Conservation (phyloP, 2,797 vertebrate species). For the Crocodylus rhombifer region DNA sequence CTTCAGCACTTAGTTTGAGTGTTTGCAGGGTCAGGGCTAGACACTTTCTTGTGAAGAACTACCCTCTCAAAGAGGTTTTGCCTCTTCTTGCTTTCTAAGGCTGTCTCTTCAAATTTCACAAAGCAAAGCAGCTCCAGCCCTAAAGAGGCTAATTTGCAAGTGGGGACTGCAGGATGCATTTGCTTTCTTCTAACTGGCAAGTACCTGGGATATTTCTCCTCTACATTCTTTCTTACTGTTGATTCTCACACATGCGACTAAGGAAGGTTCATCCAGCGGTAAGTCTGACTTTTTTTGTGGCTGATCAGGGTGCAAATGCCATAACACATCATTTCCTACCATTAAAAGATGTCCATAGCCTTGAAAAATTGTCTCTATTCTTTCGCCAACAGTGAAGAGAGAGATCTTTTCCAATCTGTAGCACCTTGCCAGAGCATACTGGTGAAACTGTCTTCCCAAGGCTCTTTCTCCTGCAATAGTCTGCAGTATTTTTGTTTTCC, state of each 20-base stretch:
- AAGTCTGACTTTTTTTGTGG: conserved; percentile 47
- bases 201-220: conserved; percentile 31
- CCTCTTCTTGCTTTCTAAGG: conserved; percentile 38
- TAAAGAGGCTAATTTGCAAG: conserved; percentile 46
- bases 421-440: conserved; percentile 4
- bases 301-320: conserved; percentile 33
- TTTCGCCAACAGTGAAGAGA: conserved; percentile 21
- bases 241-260: neutral
- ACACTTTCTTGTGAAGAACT: conserved; percentile 36
- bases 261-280: conserved; percentile 38
- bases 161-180: conserved; percentile 46
- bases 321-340: conserved; percentile 6
- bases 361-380: conserved; percentile 56
- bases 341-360: conserved; percentile 29
- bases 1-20: conserved; percentile 31
- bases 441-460: neutral
- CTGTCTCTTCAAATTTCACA: conserved; percentile 66
- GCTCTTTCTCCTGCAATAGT: neutral
- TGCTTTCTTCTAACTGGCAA: conserved; percentile 19
- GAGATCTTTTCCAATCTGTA: conserved; percentile 34
- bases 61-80: conserved; percentile 31
- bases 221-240: neutral
- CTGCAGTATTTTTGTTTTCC: neutral
- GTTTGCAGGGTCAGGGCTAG: conserved; percentile 29
- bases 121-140: conserved; percentile 32